A percentile compares a stretch with the other conserved stretches of the same genome.
These are phyloP conservation scores for Dynastes hyllus DNA, from an alignment of 2,888 invertebrate species.

Conservation along the genomic window DNA sequence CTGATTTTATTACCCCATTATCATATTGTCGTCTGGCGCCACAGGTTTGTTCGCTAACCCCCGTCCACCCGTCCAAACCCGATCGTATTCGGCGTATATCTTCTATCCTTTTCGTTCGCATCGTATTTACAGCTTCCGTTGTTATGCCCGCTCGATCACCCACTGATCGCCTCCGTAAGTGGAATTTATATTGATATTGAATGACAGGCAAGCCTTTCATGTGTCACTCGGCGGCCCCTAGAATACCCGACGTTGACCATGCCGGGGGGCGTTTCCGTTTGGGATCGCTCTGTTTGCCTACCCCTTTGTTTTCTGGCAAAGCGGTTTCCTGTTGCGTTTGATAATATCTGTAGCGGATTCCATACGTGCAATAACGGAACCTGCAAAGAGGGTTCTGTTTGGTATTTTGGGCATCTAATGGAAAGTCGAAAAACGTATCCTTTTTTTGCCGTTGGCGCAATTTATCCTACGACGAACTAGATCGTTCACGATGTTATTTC, in stretches of 20 bases:
- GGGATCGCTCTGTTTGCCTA: not conserved
- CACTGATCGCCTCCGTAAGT: conserved; percentile 32
- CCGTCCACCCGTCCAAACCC: not conserved
- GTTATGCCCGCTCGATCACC: conserved; percentile 9
- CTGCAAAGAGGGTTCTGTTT: too few species aligned
- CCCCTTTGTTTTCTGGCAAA: too few species aligned
- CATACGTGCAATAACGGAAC: too few species aligned
- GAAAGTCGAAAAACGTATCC: too few species aligned
- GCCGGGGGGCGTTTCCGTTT: not conserved
- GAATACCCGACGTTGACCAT: not conserved
- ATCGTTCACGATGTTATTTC: too few species aligned
- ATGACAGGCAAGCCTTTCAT: conserved; percentile 40
- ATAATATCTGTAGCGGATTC: too few species aligned
- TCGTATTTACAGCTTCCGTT: not conserved
- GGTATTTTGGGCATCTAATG: too few species aligned
- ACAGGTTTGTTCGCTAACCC: conserved; percentile 30
- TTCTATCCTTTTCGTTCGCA: conserved; percentile 1
- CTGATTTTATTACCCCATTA: conserved; percentile 50
- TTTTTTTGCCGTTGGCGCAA: too few species aligned
- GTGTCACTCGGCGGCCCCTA: conserved; percentile 26
- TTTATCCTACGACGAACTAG: too few species aligned
- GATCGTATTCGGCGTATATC: not conserved
- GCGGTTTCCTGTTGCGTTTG: too few species aligned
- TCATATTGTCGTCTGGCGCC: conserved; percentile 46
- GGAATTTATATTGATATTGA: conserved; percentile 52